These are phyloP conservation scores for Torymus tubicola DNA, from an alignment of 2,888 invertebrate species.

Conservation along the genomic window DNA sequence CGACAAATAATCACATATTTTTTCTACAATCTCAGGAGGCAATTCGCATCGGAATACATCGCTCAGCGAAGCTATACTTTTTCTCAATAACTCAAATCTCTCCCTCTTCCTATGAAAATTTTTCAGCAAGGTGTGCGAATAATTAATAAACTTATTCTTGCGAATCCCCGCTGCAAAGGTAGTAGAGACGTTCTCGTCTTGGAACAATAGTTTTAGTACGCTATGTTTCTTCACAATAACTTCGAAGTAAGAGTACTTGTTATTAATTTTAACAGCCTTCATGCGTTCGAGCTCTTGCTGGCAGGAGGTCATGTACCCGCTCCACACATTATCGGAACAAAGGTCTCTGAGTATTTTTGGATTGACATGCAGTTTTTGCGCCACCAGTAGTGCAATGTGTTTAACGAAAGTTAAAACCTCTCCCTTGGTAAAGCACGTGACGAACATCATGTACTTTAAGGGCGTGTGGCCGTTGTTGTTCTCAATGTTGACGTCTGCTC, in stretches of 20 bases:
- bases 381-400: constrained; percentile 17
- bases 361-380: constrained; percentile 4
- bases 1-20: constrained; percentile 16
- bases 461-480: constrained; percentile 17
- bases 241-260: constrained; percentile 7
- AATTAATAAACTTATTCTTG: background rate
- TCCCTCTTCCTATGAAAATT: constrained; percentile 4
- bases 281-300: background rate
- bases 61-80: background rate
- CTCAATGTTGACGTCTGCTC: constrained; percentile 26
- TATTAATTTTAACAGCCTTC: background rate
- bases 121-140: background rate
- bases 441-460: constrained; percentile 15
- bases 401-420: constrained; percentile 14
- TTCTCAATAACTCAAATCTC: background rate
- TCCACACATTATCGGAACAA: background rate
- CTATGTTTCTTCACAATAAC: background rate
- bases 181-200: background rate
- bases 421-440: constrained; percentile 7
- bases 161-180: background rate
- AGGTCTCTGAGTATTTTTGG: background rate
- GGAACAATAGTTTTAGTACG: background rate
- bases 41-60: constrained; percentile 1
- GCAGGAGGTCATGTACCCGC: background rate
- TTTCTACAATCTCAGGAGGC: constrained; percentile 26